These are phyloP conservation scores for Plutomurus gul DNA, from an alignment of 1,140 invertebrate species.

Conservation along the genomic window DNA sequence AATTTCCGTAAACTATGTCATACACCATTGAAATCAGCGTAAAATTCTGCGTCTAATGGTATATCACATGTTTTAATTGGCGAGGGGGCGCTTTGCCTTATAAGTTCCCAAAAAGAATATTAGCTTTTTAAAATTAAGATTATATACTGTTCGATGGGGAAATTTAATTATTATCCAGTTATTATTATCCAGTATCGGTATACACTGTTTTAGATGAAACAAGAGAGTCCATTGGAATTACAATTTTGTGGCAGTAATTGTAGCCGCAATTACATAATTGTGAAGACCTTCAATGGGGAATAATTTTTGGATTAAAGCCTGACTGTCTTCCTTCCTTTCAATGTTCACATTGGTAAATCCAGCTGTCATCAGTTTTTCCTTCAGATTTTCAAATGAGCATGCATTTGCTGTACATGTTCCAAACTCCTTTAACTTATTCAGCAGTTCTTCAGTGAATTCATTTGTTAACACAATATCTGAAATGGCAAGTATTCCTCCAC, in stretches of 20 bases:
- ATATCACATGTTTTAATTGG: too few relatives aligned
- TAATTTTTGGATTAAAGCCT: background rate
- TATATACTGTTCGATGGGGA: too few relatives aligned
- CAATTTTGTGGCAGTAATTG: background rate
- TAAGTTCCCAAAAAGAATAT: too few relatives aligned
- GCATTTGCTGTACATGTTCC: background rate
- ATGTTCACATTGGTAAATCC: background rate
- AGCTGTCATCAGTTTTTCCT: background rate
- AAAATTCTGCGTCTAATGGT: too few relatives aligned
- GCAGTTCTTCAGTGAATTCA: background rate
- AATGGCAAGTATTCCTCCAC: background rate
- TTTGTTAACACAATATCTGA: background rate
- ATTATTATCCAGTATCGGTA: too few relatives aligned
- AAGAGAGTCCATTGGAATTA: too few relatives aligned
- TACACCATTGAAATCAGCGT: too few relatives aligned
- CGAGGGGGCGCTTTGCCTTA: too few relatives aligned
- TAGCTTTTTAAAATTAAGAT: too few relatives aligned
- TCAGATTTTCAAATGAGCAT: background rate
- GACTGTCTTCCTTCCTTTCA: background rate
- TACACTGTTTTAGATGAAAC: too few relatives aligned
- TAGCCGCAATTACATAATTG: background rate
- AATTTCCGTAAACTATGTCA: too few relatives aligned
- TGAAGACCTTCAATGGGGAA: background rate
- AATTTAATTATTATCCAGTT: too few relatives aligned
- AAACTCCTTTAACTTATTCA: background rate